A percentile compares a stretch with the other conserved stretches of the same genome.
phyloP scores from a whole-genome alignment of 1,140 invertebrate species.

The Brachionus plicatilis region DNA sequence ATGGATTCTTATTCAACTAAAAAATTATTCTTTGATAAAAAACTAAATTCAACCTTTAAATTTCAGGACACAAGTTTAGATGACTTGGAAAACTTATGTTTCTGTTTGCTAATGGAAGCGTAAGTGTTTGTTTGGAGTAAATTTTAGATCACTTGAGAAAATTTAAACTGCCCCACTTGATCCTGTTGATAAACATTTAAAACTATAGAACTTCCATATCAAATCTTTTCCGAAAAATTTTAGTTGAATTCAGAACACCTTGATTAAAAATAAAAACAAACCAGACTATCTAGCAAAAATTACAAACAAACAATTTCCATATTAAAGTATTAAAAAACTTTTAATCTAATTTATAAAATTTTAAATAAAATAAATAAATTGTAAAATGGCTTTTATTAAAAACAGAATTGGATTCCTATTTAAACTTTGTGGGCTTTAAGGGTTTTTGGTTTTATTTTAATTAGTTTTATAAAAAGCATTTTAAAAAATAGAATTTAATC shows the following conservation, averaged over 20 bases:
- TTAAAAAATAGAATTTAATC: neutral
- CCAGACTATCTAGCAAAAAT: neutral
- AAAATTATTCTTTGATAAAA: neutral
- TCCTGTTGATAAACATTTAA: neutral
- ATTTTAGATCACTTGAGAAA: neutral
- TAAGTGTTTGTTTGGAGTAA: neutral
- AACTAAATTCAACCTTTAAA: neutral
- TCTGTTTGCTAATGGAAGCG: neutral
- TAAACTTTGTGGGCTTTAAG: neutral
- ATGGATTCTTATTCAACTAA: neutral
- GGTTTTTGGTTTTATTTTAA: neutral
- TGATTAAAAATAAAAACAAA: neutral
- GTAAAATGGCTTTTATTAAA: neutral
- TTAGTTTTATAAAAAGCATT: too few relatives aligned
- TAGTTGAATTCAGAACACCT: neutral
- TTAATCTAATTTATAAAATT: neutral
- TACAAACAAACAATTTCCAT: too few relatives aligned
- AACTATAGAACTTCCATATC: neutral
- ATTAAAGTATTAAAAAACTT: too few relatives aligned
- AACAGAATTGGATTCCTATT: neutral
- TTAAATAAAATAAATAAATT: neutral
- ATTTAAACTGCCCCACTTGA: neutral
- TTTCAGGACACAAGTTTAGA: neutral
- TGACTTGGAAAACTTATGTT: neutral
- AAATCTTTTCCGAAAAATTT: neutral